A percentile compares a stretch with the other conserved stretches of the same genome.
Evolutionary conservation across 2,888 invertebrate genomes (phyloP).

Genomic region (Sphecodes monilicornis): DNA sequence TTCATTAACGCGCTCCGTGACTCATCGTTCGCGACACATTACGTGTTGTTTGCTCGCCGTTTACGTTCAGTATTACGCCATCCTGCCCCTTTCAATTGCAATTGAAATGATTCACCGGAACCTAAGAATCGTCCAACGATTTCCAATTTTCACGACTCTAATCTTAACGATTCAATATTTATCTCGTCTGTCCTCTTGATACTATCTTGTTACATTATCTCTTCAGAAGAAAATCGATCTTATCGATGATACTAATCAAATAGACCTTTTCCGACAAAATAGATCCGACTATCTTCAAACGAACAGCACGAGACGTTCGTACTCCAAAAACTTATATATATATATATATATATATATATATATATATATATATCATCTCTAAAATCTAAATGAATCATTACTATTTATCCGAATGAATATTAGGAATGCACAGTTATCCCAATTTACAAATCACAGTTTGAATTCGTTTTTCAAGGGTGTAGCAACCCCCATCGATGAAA

Average conservation of each 20-base stretch:
- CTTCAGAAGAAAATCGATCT: neutral
- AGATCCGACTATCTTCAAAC: neutral
- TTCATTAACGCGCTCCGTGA: slow-evolving; percentile 69
- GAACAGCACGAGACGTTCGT: neutral
- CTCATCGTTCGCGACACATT: slow-evolving; percentile 55
- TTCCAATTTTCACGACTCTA: neutral
- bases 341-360: too few relatives aligned
- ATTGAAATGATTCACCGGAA: neutral
- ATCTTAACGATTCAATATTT: neutral
- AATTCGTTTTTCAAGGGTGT: too few relatives aligned
- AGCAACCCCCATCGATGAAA: neutral
- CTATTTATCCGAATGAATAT: neutral
- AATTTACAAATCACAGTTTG: neutral
- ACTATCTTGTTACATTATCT: neutral
- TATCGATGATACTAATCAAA: neutral
- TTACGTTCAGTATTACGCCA: neutral
- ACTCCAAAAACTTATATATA: too few relatives aligned
- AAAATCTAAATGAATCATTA: too few relatives aligned
- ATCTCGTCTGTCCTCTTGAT: neutral
- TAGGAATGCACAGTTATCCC: neutral
- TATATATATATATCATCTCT: too few relatives aligned
- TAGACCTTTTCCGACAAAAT: neutral
- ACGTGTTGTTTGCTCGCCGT: slow-evolving; percentile 29
- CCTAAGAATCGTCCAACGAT: neutral
- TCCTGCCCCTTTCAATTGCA: neutral